Base-by-base conservation (phyloP, 2,797 vertebrate genomes). In the Pyrocephalus nanus region DNA sequence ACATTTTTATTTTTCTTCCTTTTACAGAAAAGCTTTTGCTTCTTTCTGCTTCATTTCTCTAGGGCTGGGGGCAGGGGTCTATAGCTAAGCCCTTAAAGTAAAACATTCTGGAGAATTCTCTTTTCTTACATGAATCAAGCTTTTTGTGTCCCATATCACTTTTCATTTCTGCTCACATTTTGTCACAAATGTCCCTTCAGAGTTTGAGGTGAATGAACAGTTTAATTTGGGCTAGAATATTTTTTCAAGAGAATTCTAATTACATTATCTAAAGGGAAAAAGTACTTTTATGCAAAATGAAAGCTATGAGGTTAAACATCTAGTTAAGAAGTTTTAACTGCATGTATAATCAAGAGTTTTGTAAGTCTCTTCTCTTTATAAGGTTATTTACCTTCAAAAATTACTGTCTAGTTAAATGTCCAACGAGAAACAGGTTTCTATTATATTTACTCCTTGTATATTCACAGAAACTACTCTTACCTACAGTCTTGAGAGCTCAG, bases 11-110 rank as follows among this genome's bases (percentile, higher is more conserved):
- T 93, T 80, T 73, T 36, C 27, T 75, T 86, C 21, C 20, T 55
- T n/a, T 69, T 50, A 48, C 10, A 54, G 72, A 88, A 91, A 95
- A 95, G 5, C 3, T 6, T 51, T 94, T 67, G 7, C 2, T 85
- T 84, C 30, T 65, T 70, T 65, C 58, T 90, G 32, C 40, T 96
- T 96, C 73, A 79, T 93, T 97, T 80, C 92, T 64, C 77, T 60
- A 55, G 14, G 26, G 6, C 62, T 34, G 26, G 12, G 34, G 29
- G 6, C 47, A 29, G 27, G 6, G 40, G 15, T 64, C 62, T 93
- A 62, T 26, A 79, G 34, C n/a, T 94, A 97, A 96, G 85, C 36
- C 38, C 38, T 90, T 90, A 34, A 92, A 90, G 85, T 62, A 27
- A 78, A 84, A 6, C 12, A 43, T 70, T 93, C 94, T 92, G 54